Conservation (phyloP, 2,113 vertebrate species). For the Dasyprocta punctata region DNA sequence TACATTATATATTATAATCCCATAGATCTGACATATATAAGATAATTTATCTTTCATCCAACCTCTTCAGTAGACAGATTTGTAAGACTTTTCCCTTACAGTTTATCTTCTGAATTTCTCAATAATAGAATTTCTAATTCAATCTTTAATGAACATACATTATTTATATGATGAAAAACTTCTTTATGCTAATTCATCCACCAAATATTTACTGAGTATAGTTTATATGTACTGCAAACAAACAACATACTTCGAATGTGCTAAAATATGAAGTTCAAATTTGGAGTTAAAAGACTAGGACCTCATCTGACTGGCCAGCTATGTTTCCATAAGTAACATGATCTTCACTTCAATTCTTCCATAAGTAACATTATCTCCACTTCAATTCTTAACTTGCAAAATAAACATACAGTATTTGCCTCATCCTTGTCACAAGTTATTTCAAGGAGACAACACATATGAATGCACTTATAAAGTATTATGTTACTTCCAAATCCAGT, state of each 20-base stretch:
- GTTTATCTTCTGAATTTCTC: conserved; percentile 20
- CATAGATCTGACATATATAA: neutral
- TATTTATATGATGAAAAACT: conserved; percentile 7
- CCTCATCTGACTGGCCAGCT: neutral
- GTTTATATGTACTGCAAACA: neutral
- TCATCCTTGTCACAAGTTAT: neutral
- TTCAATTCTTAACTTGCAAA: conserved; percentile 18
- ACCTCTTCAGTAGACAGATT: neutral
- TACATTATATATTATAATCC: neutral
- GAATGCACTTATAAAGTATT: too few relatives aligned
- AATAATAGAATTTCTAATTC: conserved; percentile 49
- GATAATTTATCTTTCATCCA: neutral
- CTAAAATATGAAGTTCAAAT: neutral
- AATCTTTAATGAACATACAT: neutral
- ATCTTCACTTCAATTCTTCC: too few relatives aligned
- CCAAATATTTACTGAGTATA: neutral
- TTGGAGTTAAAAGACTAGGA: neutral
- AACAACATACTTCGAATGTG: neutral
- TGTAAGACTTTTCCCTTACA: neutral
- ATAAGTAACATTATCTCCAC: too few relatives aligned
- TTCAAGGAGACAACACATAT: too few relatives aligned
- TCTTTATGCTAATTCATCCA: conserved; percentile 6
- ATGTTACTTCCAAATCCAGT: too few relatives aligned
- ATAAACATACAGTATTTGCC: neutral
- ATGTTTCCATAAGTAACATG: neutral